Conservation (phyloP, 1,140 invertebrate genomes). For the Mycetomoellerius zeteki region DNA sequence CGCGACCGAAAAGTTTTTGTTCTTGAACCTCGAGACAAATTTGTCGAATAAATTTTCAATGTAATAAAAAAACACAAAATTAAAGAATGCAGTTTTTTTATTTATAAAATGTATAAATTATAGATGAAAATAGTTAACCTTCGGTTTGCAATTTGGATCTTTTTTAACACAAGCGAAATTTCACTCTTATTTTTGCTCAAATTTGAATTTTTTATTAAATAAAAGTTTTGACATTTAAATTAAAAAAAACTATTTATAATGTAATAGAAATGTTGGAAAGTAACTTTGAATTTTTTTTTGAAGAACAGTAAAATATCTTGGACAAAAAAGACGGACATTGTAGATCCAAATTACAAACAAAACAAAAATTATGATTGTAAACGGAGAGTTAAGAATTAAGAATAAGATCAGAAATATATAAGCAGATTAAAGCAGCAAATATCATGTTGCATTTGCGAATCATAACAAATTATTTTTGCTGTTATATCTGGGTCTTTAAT, state of each 20-base stretch:
- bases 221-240: too few relatives aligned
- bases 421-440: not conserved
- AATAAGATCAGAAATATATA: not conserved
- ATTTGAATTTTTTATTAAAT: too few relatives aligned
- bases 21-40: not conserved
- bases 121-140: not conserved
- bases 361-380: too few relatives aligned
- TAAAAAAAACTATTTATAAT: too few relatives aligned
- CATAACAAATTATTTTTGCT: conserved; percentile 5
- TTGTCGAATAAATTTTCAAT: not conserved
- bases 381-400: not conserved
- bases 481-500: not conserved
- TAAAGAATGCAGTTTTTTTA: not conserved
- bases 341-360: too few relatives aligned
- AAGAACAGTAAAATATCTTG: too few relatives aligned
- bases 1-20: not conserved
- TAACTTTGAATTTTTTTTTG: too few relatives aligned
- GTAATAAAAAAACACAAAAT: not conserved
- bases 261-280: too few relatives aligned
- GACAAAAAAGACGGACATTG: too few relatives aligned
- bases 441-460: conserved; percentile 16
- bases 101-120: not conserved
- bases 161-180: too few relatives aligned
- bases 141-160: too few relatives aligned
- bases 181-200: too few relatives aligned